Percentiles rank a stretch among this genome's conserved stretches.
Evolutionary conservation across 2,888 invertebrate genomes (phyloP).

Genomic region (Osmoderma eremita): DNA sequence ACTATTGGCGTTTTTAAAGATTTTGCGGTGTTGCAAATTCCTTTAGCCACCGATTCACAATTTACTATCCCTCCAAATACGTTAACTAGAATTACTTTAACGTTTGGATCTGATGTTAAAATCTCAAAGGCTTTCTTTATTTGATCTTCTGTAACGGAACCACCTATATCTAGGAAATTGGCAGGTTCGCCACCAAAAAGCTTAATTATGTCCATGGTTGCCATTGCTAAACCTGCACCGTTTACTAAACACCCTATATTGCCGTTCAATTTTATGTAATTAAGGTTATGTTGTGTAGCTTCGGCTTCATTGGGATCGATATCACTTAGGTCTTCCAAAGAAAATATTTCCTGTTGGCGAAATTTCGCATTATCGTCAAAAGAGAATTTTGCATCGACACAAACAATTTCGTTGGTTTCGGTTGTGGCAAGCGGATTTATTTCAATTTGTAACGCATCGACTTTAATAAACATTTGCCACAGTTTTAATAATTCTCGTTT

Average conservation of each 20-base stretch:
- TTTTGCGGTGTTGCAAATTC: conserved; percentile 85
- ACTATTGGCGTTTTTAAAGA: conserved; percentile 84
- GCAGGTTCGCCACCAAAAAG: conserved; percentile 92
- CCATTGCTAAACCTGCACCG: conserved; percentile 98
- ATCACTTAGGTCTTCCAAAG: conserved; percentile 83
- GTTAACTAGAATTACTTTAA: conserved; percentile 92
- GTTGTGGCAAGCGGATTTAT: conserved; percentile 97
- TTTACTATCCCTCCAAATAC: conserved; percentile 98
- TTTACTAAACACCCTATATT: conserved; percentile 92
- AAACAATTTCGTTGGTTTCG: conserved; percentile 84
- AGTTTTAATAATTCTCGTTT: conserved; percentile 84
- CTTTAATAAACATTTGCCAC: conserved; percentile 86
- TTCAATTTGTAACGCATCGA: conserved; percentile 94
- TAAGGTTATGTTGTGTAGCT: conserved; percentile 84
- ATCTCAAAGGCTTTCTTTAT: conserved; percentile 89
- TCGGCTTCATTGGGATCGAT: conserved; percentile 89
- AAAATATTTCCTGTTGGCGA: conserved; percentile 87
- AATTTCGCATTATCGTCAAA: conserved; percentile 97
- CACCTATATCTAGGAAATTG: conserved; percentile 95
- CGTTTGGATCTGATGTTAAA: conserved; percentile 82
- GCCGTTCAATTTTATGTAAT: conserved; percentile 84
- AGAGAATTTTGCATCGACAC: conserved; percentile 95
- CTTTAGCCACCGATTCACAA: conserved; percentile 92
- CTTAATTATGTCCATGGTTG: conserved; percentile 97
- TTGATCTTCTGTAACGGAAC: conserved; percentile 89